Evolutionary conservation across 2,113 vertebrate genomes (phyloP).

Genomic region (Recurvirostra avosetta): DNA sequence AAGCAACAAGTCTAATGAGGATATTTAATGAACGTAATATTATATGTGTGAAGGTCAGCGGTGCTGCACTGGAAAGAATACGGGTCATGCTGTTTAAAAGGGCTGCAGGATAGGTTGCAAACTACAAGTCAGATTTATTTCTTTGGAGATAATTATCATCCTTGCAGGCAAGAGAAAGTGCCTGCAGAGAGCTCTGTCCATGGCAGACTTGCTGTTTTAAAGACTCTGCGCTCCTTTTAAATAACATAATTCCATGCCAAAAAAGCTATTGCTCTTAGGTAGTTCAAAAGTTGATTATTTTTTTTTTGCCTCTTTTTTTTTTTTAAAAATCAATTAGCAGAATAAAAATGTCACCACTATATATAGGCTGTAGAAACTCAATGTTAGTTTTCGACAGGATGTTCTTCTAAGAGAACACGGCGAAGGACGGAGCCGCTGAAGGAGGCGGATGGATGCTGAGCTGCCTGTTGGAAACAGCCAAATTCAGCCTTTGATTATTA

Average conservation of each 20-base stretch:
- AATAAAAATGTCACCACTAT: conserved; percentile 48
- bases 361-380: conserved; percentile 23
- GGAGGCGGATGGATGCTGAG: background rate
- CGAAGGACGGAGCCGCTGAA: background rate
- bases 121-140: background rate
- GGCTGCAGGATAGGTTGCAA: background rate
- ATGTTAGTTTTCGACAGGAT: background rate
- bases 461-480: background rate
- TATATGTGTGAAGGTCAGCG: background rate
- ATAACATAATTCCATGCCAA: background rate
- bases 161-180: conserved; percentile 7
- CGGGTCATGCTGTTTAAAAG: background rate
- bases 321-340: conserved; percentile 23
- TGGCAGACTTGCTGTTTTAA: background rate
- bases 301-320: background rate
- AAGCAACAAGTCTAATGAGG: background rate
- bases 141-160: conserved; percentile 19
- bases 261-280: background rate
- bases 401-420: background rate
- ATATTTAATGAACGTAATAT: background rate
- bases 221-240: background rate
- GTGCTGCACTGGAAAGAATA: background rate
- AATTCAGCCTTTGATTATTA: background rate
- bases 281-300: background rate
- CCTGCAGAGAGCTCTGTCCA: background rate